Percentiles rank a stretch among this genome's conserved stretches.
phyloP scores from a whole-genome alignment of 2,113 vertebrate species.

The Promerops cafer region DNA sequence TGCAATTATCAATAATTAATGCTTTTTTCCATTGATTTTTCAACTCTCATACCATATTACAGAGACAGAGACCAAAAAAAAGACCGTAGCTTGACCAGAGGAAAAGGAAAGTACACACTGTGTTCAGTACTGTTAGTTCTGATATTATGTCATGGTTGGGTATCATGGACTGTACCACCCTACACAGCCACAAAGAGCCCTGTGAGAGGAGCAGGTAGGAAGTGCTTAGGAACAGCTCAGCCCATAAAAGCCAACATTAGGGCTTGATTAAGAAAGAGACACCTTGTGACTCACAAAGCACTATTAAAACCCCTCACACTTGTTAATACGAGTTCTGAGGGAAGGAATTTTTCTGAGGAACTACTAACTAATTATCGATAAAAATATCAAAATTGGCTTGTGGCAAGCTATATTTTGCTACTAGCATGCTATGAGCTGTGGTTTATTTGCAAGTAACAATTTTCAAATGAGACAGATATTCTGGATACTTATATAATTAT shows the following conservation, averaged over 20 bases:
- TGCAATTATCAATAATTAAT: neutral
- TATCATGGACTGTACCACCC: neutral
- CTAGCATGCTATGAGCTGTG: neutral
- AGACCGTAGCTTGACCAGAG: neutral
- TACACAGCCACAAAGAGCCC: neutral
- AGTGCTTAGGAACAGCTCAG: neutral
- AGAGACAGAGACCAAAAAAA: neutral
- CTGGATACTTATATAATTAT: neutral
- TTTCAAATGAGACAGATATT: neutral
- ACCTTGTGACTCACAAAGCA: neutral
- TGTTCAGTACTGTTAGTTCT: neutral
- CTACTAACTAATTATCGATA: neutral
- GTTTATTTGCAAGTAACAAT: neutral
- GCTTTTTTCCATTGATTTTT: neutral
- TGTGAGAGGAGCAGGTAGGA: neutral
- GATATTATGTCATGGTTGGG: neutral
- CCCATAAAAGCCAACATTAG: neutral
- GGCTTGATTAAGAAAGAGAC: neutral
- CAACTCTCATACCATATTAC: neutral
- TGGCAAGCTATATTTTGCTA: neutral
- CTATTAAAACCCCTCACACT: neutral
- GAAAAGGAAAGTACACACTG: neutral
- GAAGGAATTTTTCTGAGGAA: neutral
- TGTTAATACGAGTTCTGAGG: neutral
- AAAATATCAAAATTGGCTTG: neutral